These are phyloP conservation scores for Tenodera sinensis DNA, from an alignment of 2,888 invertebrate species.

Conservation along the genomic window DNA sequence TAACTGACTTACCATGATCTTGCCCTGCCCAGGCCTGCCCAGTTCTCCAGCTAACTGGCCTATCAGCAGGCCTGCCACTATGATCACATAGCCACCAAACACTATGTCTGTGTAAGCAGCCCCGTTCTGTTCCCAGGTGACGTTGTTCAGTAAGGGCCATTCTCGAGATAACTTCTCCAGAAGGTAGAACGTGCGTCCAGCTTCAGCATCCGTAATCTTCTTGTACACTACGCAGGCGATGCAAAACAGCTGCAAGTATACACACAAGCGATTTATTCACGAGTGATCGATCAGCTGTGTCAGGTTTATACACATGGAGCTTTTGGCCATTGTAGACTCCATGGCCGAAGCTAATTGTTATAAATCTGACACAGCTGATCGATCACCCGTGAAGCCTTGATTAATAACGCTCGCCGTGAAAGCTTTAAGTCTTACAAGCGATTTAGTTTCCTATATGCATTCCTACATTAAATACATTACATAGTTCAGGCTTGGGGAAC, in stretches of 20 bases:
- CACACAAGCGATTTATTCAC: no score
- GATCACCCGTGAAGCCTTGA: no score
- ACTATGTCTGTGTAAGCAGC: conserved; percentile 63
- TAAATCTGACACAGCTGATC: no score
- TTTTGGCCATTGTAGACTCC: no score
- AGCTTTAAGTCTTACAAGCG: no score
- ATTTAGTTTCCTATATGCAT: no score
- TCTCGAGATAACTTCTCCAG: conserved; percentile 69
- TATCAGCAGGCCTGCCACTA: conserved; percentile 63
- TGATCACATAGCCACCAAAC: conserved; percentile 67
- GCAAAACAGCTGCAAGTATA: conserved; percentile 56
- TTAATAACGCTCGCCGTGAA: no score
- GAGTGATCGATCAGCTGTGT: no score
- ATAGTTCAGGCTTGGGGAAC: no score
- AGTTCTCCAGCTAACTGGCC: conserved; percentile 64
- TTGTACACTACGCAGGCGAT: conserved; percentile 65
- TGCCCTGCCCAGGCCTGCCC: not conserved
- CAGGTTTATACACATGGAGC: no score
- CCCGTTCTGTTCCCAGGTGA: conserved; percentile 70
- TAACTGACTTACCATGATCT: not conserved
- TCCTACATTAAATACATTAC: no score
- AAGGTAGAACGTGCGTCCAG: conserved; percentile 61
- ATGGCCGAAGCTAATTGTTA: no score
- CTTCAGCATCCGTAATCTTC: conserved; percentile 69
- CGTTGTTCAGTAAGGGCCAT: conserved; percentile 69